Evolutionary conservation across 2,888 invertebrate genomes (phyloP).

Genomic region (Hedychridium roseum): DNA sequence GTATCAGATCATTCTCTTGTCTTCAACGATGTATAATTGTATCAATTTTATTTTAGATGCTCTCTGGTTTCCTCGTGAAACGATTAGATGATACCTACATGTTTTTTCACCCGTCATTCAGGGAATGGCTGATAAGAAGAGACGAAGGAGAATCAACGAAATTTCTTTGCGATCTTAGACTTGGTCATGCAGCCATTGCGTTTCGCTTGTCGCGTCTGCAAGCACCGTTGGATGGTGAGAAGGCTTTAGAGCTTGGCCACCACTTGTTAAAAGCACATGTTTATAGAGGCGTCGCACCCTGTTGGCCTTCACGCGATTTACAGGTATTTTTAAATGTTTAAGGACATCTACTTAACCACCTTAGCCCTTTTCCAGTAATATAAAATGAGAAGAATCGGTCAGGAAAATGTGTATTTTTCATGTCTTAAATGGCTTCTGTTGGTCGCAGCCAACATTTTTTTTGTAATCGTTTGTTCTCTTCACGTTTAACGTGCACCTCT

Average conservation of each 20-base stretch:
- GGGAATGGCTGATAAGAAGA: slow-evolving; percentile 93
- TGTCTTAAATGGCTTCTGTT: no score
- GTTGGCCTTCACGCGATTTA: slow-evolving; percentile 82
- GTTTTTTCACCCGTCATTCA: slow-evolving; percentile 97
- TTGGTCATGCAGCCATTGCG: slow-evolving; percentile 92
- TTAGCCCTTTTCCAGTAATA: no score
- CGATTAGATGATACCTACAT: slow-evolving; percentile 93
- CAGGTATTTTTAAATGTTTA: no score
- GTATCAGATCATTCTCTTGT: no score
- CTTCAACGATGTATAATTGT: background rate
- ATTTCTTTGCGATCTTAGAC: slow-evolving; percentile 91
- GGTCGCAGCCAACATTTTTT: no score
- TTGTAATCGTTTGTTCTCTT: no score
- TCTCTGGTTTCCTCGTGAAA: slow-evolving; percentile 89
- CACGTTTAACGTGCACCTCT: no score
- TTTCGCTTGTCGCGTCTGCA: slow-evolving; percentile 89
- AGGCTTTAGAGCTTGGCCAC: slow-evolving; percentile 92
- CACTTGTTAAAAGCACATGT: slow-evolving; percentile 97
- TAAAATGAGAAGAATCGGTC: no score
- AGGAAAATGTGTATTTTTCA: no score
- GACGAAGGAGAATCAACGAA: slow-evolving; percentile 89
- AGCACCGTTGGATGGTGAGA: slow-evolving; percentile 85
- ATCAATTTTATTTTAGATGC: slow-evolving; percentile 65
- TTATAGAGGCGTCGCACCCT: slow-evolving; percentile 82
- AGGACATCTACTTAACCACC: no score